phyloP scores from a whole-genome alignment of 2,113 vertebrate genomes.

The Passerina amoena region DNA sequence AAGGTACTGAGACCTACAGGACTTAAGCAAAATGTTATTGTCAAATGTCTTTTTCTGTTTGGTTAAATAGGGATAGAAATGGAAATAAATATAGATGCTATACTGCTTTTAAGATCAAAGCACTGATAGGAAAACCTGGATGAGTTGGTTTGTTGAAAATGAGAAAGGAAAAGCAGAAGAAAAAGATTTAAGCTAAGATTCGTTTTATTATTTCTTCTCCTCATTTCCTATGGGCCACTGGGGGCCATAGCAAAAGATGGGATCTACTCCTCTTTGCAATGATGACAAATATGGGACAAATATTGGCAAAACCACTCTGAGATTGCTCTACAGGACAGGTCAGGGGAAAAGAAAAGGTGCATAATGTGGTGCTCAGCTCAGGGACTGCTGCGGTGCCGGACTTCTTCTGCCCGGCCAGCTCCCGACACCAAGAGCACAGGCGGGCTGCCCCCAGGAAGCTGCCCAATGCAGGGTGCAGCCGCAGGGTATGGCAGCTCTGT shows the following conservation, averaged over 20 bases:
- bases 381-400: background rate
- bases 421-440: too few relatives aligned
- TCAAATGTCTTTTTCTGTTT: background rate
- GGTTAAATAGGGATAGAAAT: background rate
- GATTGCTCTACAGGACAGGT: background rate
- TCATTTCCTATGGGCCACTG: background rate
- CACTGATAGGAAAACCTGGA: background rate
- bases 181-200: background rate
- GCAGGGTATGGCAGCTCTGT: too few relatives aligned
- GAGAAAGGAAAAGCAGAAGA: background rate
- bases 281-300: background rate
- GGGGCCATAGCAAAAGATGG: background rate
- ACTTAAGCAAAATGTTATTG: background rate
- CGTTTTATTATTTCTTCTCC: background rate
- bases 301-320: background rate
- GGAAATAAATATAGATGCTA: background rate
- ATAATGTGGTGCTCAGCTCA: background rate
- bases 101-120: background rate
- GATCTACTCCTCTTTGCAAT: background rate
- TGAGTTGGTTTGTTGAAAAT: background rate
- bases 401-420: too few relatives aligned
- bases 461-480: too few relatives aligned
- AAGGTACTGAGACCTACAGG: background rate
- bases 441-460: too few relatives aligned
- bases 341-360: background rate